Base-by-base conservation (phyloP, 2,113 vertebrate species). In the Piliocolobus tephrosceles region DNA sequence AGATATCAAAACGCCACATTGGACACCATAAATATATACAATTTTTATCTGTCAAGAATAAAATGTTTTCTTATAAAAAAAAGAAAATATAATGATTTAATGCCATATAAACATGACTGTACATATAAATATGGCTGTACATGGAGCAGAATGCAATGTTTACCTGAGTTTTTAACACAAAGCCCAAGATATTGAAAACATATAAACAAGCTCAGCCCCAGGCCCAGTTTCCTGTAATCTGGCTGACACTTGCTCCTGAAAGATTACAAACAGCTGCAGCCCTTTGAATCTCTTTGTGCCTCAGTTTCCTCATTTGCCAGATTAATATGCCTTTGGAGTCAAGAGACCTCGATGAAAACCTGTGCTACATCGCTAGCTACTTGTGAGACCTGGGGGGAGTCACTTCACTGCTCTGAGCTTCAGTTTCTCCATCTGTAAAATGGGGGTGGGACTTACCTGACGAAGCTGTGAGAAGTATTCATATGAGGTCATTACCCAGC, bases 371-470 rank as follows among this genome's bases (percentile, higher is more conserved):
- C 43, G 1, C 47, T 8, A 27, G n/a, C 25, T 66, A 20, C 68
- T 30, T 27, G 0, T 3, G 47, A 92, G 70, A 35, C 6, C 25
- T 43, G 27, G 8, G 1, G 3, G 1, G 13, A 45, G 70, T 35
- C 22, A 38, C 3, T 30, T 75, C 2, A 23, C 8, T 66, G 47
- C 55, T 55, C 43, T 52, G 66, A 64, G 66, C 68, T 87, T 97
- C 87, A 30, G 25, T 52, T 86, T 86, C 58, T 45, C 80, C 66
- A 87, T 68, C 47, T 50, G 43, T 23, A 70, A 18, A 64, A 61
- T 14, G 76, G 76, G 57, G 5, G 25, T 25, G 1, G 30, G 0
- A 5, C 52, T 50, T 9, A 8, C 22, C 2, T 7, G 20, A 35
- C 4, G 8, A 50, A 86, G 47, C n/a, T 32, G 20, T 23, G 22